Evolutionary conservation across 2,888 invertebrate species (phyloP), one percentile per base, ranked within the genome.

Genomic region (Pilophorus perplexus): DNA sequence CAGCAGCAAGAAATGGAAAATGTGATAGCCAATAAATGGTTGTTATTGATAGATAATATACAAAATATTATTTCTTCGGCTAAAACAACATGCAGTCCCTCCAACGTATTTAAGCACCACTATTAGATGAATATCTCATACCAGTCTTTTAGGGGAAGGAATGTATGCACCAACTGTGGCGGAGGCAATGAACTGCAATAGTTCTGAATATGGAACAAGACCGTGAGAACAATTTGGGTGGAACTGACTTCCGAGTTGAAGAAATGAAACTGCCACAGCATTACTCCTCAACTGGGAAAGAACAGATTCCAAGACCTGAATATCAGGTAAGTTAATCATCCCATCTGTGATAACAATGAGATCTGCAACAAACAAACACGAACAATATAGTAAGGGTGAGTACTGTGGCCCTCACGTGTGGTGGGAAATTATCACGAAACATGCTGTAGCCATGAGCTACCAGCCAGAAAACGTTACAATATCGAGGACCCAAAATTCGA

Each of bases 301-400:
- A 25, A 89, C 78, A 3, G 84, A 82, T 74, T 90, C 89, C 75
- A 89, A 81, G 69, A 86, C 82, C 72, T 83, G 82, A n/a, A 85
- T 82, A 75, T 89, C 88, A 2, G 88, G 85, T 71, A 86, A 82
- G 65, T 82, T 82, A 48, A 87, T 82, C 69, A 88, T 85, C 10
- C 89, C 89, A 77, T 90, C 90, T 2, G 89, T 87, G 71, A 86
- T 80, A 69, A 86, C 82, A 71, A 88, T 81, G 75, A 89, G 82
- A 77, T 86, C 88, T 87, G 75, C 48, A 80, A 70, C 64, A 69
- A 69, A 68, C 10, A 22, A 42, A 67, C 48, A 50, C 16, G n/a
- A 16, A 16, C 16, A 25, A 50, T 48, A 3, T 16, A 22, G 18
- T 40, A 22, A 4, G 4, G 8, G 38, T 6, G 14, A 14, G 12